Conservation (phyloP, 2,888 invertebrate species). For the Lasioglossum marginatum region DNA sequence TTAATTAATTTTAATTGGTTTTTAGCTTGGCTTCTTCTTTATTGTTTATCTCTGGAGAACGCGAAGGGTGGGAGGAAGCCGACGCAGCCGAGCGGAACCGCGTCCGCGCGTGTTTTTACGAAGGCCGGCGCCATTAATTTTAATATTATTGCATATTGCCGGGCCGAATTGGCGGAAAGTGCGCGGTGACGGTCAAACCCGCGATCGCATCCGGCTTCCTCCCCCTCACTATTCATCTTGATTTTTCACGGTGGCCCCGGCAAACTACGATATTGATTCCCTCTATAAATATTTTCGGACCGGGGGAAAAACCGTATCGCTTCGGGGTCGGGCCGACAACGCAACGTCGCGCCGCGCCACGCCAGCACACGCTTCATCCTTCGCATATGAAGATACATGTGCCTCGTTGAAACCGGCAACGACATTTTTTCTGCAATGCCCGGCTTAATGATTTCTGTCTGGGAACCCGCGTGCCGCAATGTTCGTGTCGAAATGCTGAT, state of each 20-base stretch:
- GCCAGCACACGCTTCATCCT: conserved; percentile 16
- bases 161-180: conserved; percentile 74
- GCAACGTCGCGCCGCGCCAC: neutral
- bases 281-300: conserved; percentile 63
- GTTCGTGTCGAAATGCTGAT: conserved; percentile 17
- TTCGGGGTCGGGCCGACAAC: conserved; percentile 19
- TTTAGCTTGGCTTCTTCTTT: neutral
- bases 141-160: conserved; percentile 79
- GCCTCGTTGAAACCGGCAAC: conserved; percentile 13
- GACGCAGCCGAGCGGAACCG: conserved; percentile 40
- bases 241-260: conserved; percentile 60
- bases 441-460: conserved; percentile 14
- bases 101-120: conserved; percentile 67
- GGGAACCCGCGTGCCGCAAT: neutral
- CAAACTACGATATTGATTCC: conserved; percentile 67
- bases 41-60: neutral
- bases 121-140: conserved; percentile 74
- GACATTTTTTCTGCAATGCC: conserved; percentile 13
- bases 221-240: conserved; percentile 67
- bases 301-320: conserved; percentile 28
- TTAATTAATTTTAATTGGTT: no score
- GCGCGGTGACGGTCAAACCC: conserved; percentile 61
- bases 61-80: conserved; percentile 40
- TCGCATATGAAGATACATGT: conserved; percentile 49
- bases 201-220: conserved; percentile 60